These are phyloP conservation scores for Jaculus jaculus DNA, from an alignment of 2,113 vertebrate genomes.

Conservation along the genomic window DNA sequence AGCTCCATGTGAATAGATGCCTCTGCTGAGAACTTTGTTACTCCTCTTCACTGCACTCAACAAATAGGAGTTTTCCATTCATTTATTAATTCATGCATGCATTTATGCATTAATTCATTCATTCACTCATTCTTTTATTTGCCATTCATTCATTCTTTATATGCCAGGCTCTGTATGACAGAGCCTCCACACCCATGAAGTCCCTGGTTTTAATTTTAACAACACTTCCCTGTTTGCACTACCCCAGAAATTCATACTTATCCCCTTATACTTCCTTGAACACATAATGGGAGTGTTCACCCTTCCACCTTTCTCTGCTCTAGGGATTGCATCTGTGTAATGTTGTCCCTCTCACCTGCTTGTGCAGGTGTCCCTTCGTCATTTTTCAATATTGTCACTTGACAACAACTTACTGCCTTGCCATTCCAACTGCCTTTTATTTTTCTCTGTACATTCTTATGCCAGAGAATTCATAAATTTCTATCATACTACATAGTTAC, in stretches of 20 bases:
- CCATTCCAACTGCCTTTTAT: background rate
- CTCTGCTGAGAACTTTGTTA: background rate
- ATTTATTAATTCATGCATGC: background rate
- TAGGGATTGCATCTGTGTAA: background rate
- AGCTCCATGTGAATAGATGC: background rate
- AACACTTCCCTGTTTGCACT: background rate
- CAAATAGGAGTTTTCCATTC: background rate
- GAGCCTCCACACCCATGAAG: background rate
- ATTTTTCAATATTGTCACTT: background rate
- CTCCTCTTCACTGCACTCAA: background rate
- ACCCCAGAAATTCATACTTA: background rate
- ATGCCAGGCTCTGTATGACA: background rate
- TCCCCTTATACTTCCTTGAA: background rate
- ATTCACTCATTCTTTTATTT: background rate
- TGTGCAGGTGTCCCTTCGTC: background rate
- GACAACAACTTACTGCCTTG: background rate
- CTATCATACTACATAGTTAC: background rate
- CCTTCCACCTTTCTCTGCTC: background rate
- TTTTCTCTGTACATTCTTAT: constrained; percentile 12
- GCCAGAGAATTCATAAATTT: background rate
- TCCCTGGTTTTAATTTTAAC: background rate
- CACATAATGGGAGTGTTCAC: background rate
- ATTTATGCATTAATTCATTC: background rate
- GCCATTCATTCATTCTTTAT: background rate
- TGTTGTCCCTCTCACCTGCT: background rate